Base-by-base conservation (phyloP, 1,140 invertebrate genomes). In the Teleogryllus occipitalis region DNA sequence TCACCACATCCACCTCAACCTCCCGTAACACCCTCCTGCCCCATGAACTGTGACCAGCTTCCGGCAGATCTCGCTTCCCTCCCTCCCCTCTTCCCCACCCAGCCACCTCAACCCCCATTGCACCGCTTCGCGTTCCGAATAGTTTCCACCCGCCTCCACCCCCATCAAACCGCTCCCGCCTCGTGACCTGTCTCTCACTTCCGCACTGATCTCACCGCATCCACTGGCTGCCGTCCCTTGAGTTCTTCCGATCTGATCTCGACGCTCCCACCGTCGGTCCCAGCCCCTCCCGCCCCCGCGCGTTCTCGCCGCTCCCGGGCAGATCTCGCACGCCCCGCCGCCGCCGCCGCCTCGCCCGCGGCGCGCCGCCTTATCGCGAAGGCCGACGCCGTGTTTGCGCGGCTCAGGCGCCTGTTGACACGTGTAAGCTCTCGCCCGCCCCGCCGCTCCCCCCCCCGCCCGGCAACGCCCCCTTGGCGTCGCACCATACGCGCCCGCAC, bases 371-470 rank as follows among this genome's bases (percentile, higher is more conserved):
- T 65, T 65, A 14, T 65, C 54, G 54, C 18, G 10, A 18, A 14
- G 10, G 54, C 18, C 10, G 54, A 18, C 54, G 54, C 54, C 54
- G 54, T 65, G 54, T 65, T 65, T 65, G 54, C 54, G 54, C 10
- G 54, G 54, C 54, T 65, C 54, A 65, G 54, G 54, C 54, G 54
- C 54, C 54, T 65, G 54, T 65, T 65, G 54, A 65, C 54, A 65
- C 54, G 54, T 65, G 54, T 65, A 65, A 65, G 54, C 54, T 65
- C 54, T 65, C 54, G 54, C 54, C 54, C 18, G 7, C 18, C 1
- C 54, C 54, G 27, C 54, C 49, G 49, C 49, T 54, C 54, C 18
- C 0, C 2, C 54, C 54, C 54, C 0, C 54, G 2, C 54, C 54
- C 54, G 54, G 10, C 54, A n/a, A 39, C 54, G 54, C 54, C 54